These are phyloP conservation scores for Corythoichthys haematopterus DNA, from an alignment of 2,113 vertebrate species.

Conservation along the genomic window DNA sequence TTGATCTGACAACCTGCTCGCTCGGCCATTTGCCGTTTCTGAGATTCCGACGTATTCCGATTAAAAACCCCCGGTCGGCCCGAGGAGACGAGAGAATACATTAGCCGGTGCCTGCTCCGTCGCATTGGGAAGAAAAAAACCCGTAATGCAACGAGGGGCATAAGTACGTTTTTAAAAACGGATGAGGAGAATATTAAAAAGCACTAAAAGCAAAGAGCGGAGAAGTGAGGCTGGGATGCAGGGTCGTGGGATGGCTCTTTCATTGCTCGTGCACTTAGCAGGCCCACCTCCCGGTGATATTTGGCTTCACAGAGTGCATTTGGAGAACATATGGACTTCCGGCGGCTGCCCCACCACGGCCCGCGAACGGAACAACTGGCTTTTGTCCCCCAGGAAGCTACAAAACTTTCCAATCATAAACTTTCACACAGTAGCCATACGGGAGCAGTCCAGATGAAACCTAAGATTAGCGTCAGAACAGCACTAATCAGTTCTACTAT, in stretches of 20 bases:
- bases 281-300: neutral
- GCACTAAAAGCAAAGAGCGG: conserved; percentile 5
- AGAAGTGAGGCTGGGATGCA: neutral
- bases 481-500: too few relatives aligned
- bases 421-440: neutral
- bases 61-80: conserved; percentile 25
- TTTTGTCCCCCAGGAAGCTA: neutral
- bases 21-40: conserved; percentile 36
- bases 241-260: conserved; percentile 5
- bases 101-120: conserved; percentile 30
- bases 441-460: neutral
- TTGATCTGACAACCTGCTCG: conserved; percentile 49
- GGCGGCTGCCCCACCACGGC: neutral
- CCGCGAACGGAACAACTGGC: neutral
- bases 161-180: conserved; percentile 23
- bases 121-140: conserved; percentile 14
- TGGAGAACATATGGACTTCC: conserved; percentile 5
- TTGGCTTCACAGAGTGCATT: neutral
- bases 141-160: conserved; percentile 10
- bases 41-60: conserved; percentile 55
- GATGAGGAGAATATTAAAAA: conserved; percentile 36
- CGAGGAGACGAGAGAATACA: conserved; percentile 26
- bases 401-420: neutral
- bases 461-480: too few relatives aligned
- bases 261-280: neutral